phyloP scores from a whole-genome alignment of 1,140 invertebrate species.

The Samia ricini region DNA sequence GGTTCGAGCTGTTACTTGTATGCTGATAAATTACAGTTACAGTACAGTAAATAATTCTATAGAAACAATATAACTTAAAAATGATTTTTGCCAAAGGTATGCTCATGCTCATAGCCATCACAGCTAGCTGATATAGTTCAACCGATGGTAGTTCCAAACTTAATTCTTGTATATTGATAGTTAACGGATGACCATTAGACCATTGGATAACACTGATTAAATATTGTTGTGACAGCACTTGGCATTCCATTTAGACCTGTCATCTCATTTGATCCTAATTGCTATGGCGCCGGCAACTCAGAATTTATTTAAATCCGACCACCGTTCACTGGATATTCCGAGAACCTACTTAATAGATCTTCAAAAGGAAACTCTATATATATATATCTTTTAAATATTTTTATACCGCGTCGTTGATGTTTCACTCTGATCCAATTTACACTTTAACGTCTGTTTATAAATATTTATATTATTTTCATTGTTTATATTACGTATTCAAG shows the following conservation, averaged over 20 bases:
- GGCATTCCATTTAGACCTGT: conserved; percentile 8
- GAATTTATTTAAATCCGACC: conserved; percentile 7
- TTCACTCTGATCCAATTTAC: neutral
- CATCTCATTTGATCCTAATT: conserved; percentile 4
- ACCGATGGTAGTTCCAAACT: too few relatives aligned
- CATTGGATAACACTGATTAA: neutral
- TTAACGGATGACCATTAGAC: neutral
- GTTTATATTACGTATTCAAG: neutral
- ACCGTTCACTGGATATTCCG: conserved; percentile 1
- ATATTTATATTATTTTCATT: neutral
- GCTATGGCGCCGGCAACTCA: conserved; percentile 3
- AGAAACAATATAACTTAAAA: too few relatives aligned
- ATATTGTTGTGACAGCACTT: conserved; percentile 8
- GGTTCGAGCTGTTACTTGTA: too few relatives aligned
- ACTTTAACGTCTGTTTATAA: neutral
- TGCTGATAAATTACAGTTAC: too few relatives aligned
- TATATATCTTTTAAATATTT: neutral
- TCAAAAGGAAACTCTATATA: conserved; percentile 2
- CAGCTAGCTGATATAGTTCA: too few relatives aligned
- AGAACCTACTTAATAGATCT: conserved; percentile 9
- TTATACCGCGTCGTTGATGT: neutral
- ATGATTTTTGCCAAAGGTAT: too few relatives aligned
- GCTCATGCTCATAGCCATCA: too few relatives aligned
- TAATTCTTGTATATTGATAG: neutral
- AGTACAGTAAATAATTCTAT: too few relatives aligned